phyloP scores from a whole-genome alignment of 2,797 vertebrate genomes.

The Lepidocolaptes lacrymiger region DNA sequence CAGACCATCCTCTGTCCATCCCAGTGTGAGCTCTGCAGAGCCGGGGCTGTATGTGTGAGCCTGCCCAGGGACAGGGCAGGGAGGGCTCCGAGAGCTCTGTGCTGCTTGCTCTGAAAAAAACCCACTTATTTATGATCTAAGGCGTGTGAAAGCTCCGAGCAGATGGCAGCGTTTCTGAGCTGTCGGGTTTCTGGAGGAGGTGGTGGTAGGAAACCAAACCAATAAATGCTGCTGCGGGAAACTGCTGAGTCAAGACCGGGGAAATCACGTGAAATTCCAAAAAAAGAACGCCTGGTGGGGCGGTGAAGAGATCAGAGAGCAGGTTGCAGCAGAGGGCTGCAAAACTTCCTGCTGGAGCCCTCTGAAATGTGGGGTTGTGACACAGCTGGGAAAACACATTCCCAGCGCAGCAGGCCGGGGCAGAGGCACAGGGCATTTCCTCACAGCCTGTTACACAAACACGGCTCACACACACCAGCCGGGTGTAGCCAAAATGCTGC shows the following conservation, averaged over 20 bases:
- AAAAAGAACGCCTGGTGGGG: neutral
- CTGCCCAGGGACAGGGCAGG: neutral
- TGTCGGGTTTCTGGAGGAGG: conserved; percentile 27
- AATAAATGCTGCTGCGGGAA: conserved; percentile 47
- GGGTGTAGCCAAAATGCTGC: rapidly evolving
- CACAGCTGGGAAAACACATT: neutral
- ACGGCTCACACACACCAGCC: rapidly evolving
- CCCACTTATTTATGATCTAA: neutral
- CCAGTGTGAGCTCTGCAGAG: neutral
- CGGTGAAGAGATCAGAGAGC: neutral
- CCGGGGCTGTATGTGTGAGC: neutral
- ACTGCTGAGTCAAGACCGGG: conserved; percentile 72
- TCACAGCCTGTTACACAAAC: neutral
- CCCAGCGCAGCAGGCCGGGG: neutral
- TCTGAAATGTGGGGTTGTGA: neutral
- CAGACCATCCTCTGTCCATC: neutral
- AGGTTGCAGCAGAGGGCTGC: neutral
- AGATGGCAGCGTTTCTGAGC: neutral
- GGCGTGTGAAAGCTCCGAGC: neutral
- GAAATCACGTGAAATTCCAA: conserved; percentile 59
- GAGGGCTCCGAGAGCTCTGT: neutral
- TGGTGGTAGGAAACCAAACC: conserved; percentile 70
- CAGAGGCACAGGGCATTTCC: rapidly evolving
- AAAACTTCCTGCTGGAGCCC: neutral
- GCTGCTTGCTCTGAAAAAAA: neutral